Base-by-base conservation (phyloP, 1,140 invertebrate species). In the Drosophila repleta region DNA sequence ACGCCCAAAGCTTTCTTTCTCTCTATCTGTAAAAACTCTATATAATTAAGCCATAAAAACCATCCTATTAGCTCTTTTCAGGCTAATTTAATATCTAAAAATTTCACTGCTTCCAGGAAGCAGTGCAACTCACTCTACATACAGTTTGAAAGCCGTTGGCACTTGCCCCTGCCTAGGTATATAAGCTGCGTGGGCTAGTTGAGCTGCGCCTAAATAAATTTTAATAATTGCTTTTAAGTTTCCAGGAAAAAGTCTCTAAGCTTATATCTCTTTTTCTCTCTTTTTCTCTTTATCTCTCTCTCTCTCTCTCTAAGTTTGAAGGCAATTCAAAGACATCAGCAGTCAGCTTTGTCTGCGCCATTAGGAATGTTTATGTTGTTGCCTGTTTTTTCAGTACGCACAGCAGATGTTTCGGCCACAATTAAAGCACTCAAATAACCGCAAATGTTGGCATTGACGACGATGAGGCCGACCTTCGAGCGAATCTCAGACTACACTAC, bases 391-490 rank as follows among this genome's bases (percentile, higher is more conserved):
- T 7, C 17, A 29, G 67, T 21, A 46, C 63, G 64, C 49, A 64
- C 62, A 71, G 64, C 68, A 71, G 68, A 49, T 71, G 68, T 71
- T 64, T 71, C 52, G 46, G 29, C 68, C 68, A 58, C 62, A 71
- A 71, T 71, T 71, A 71, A 71, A 71, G 68, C 53, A 65, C 62
- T 66, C 53, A 52, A 71, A 71, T 35, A 53, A 35, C 68, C 68
- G 49, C 61, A 66, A 71, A 66, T 37, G 52, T 8, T 37, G 41
- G 46, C 17, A 43, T 35, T n/a, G 35, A 51, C 18, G 60, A 46
- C 71, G 81, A 84, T n/a, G 35, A 56, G 8, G 60, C 37, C 71
- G 81, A 84, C 81, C 81, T 84, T 84, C 81, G 39, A 60, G 53
- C 55, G 45, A 76, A 74, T 67, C 63, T 69, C 55, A 58, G 61